Base-by-base conservation (phyloP, 2,797 vertebrate genomes). In the Chanos chanos region DNA sequence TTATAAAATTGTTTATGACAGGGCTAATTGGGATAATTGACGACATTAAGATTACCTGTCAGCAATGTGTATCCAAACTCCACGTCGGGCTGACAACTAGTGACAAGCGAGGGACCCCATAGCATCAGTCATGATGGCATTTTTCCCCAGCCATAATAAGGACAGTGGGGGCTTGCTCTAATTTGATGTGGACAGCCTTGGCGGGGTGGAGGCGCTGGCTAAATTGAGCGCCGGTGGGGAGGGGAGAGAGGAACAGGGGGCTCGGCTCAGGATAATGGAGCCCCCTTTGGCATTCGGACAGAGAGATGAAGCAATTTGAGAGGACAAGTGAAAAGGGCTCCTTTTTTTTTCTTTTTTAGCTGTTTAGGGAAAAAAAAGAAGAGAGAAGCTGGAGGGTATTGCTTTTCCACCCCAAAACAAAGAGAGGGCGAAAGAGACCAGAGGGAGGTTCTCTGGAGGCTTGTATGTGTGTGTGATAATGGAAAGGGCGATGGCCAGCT, bases 1-100 rank as follows among this genome's bases (percentile, higher is more conserved):
- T 95, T 92, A 94, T 94, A 86, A 91, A 96, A 99, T 99, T 98
- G 95, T 98, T 98, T 98, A 97, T 99, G 96, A 99, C 95, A 96
- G 92, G 89, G 92, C 92, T 99, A 98, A 99, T 96, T 96, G 94
- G 92, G 87, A 91, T 98, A 97, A 98, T 98, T 96, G 94, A 94
- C 94, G 94, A 94, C 92, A 93, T 95, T 94, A 94, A 97, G 96
- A 98, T 98, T 95, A 97, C 94, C 96, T 98, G 96, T 99, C 96
- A 98, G 89, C 91, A 90, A 88, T 92, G 93, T 93, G 93, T 93
- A 93, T 92, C 92, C 92, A 94, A 90, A 93, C 92, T 94, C 91
- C 89, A 85, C 88, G 84, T 93, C 93, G 90, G 87, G 89, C 91
- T 97, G 94, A 98, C 94, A 93, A 94, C 93, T 92, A 91, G 91